Percentiles rank a stretch among this genome's conserved stretches.
Conservation (phyloP, 2,797 vertebrate species). For the Poecilia wingei region DNA sequence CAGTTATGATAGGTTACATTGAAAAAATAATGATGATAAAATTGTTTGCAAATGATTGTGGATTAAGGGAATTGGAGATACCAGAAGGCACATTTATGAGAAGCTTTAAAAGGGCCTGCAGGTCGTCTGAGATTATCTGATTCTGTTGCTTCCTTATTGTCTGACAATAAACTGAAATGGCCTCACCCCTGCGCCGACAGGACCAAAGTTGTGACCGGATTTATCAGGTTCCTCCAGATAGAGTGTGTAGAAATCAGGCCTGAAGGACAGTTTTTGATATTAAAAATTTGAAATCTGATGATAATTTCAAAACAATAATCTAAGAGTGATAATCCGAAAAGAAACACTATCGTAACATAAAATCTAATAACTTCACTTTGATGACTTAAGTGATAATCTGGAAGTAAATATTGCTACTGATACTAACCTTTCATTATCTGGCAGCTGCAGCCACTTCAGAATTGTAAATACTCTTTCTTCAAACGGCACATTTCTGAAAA, state of each 20-base stretch:
- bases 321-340: neutral
- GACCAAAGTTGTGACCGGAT: constrained; percentile 90
- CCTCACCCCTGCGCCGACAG: constrained; percentile 91
- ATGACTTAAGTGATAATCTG: neutral
- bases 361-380: neutral
- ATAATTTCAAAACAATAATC: neutral
- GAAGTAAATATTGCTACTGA: neutral
- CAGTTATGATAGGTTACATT: no score
- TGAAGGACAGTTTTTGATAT: constrained; percentile 48
- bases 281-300: neutral
- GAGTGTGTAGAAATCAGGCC: constrained; percentile 96
- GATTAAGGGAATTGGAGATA: neutral
- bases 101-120: neutral
- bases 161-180: neutral
- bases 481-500: constrained; percentile 72
- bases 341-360: neutral
- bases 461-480: constrained; percentile 78
- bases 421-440: constrained; percentile 66
- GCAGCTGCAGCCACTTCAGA: constrained; percentile 81
- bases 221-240: constrained; percentile 98
- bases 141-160: neutral
- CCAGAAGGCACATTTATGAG: neutral
- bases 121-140: neutral
- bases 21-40: neutral
- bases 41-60: neutral